Conservation (phyloP, 2,888 invertebrate genomes). For the Slavum lentiscoides region DNA sequence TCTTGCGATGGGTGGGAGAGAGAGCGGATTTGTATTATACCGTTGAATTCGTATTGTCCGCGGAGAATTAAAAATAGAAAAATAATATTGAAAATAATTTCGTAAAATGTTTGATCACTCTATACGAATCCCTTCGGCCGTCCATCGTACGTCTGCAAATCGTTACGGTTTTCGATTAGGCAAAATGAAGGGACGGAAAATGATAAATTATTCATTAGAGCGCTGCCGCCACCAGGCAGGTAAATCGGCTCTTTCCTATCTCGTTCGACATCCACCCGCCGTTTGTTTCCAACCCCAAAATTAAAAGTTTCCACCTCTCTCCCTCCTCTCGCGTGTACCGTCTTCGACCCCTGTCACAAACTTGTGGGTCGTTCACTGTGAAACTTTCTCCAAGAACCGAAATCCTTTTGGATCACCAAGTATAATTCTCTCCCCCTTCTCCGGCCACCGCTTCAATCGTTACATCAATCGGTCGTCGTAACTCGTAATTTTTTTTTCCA, state of each 20-base stretch:
- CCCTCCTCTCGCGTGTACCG: not conserved
- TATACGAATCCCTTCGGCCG: not conserved
- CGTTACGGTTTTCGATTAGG: constrained; percentile 10
- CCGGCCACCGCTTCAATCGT: no score
- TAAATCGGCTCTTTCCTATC: constrained; percentile 41
- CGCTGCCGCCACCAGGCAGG: constrained; percentile 28
- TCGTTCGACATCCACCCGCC: constrained; percentile 21
- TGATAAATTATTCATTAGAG: constrained; percentile 43
- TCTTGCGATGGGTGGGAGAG: not conserved
- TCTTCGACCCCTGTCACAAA: constrained; percentile 14
- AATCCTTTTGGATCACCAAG: constrained; percentile 23
- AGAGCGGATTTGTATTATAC: constrained; percentile 6
- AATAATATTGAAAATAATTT: constrained; percentile 10
- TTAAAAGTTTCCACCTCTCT: constrained; percentile 31
- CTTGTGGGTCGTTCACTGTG: constrained; percentile 1
- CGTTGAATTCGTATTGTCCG: constrained; percentile 22
- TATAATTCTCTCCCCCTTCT: not conserved
- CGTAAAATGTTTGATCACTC: constrained; percentile 20
- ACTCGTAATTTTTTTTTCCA: no score
- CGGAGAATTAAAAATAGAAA: not conserved
- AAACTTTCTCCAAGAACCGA: constrained; percentile 28
- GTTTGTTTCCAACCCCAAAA: constrained; percentile 13
- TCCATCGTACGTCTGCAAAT: not conserved
- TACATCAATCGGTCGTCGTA: no score
- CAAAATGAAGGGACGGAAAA: constrained; percentile 8